Evolutionary conservation across 1,140 invertebrate species (phyloP).

Genomic region (Bombyx mori): ASM3026992v2 NC_085118.1:5480001-5480500

Average conservation of each 20-base stretch:
- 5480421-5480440: conserved; percentile 53
- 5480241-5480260: conserved; percentile 19
- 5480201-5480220: not conserved
- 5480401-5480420: conserved; percentile 65
- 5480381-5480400: conserved; percentile 70
- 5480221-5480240: conserved; percentile 3
- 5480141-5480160: too few relatives aligned
- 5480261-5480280: conserved; percentile 66
- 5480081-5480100: not conserved
- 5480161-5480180: too few relatives aligned
- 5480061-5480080: not conserved
- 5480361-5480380: conserved; percentile 72
- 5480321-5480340: conserved; percentile 68
- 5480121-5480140: too few relatives aligned
- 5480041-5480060: conserved; percentile 42
- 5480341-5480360: conserved; percentile 73
- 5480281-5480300: conserved; percentile 65
- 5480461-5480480: conserved; percentile 23
- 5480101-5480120: too few relatives aligned
- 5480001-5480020: conserved; percentile 60
- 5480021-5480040: conserved; percentile 44
- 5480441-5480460: conserved; percentile 59
- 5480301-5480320: conserved; percentile 67
- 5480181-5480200: too few relatives aligned
- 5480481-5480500: conserved; percentile 57